Percentiles rank a stretch among this genome's conserved stretches.
phyloP scores from a whole-genome alignment of 2,113 vertebrate genomes.

The Corythaeola cristata region DNA sequence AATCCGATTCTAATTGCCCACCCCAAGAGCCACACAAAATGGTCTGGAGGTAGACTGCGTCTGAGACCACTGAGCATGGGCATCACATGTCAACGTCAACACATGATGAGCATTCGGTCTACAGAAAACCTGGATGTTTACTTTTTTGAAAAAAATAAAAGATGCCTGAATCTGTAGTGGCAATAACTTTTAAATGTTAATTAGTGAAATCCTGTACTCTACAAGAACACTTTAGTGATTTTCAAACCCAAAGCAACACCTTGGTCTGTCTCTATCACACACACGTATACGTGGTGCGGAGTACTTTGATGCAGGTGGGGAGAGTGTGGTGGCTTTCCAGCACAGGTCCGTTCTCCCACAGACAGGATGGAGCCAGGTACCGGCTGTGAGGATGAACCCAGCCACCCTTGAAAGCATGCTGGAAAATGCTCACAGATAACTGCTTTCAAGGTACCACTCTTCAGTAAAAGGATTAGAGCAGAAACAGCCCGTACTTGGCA shows the following conservation, averaged over 20 bases:
- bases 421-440: neutral
- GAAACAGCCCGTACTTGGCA: neutral
- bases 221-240: neutral
- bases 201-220: neutral
- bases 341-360: neutral
- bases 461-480: neutral
- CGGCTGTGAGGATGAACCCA: neutral
- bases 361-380: neutral
- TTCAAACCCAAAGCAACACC: neutral
- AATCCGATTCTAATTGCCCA: neutral
- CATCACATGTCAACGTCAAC: accelerated
- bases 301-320: neutral
- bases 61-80: accelerated
- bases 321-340: neutral
- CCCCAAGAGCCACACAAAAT: neutral
- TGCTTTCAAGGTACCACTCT: neutral
- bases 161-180: neutral
- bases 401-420: neutral
- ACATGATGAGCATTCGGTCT: accelerated
- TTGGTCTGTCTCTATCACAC: neutral
- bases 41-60: neutral
- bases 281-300: accelerated
- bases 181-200: neutral
- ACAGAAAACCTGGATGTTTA: neutral
- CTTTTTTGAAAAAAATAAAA: neutral